Base-by-base conservation (phyloP, 2,888 invertebrate genomes). In the Calephelis perditalis region DNA sequence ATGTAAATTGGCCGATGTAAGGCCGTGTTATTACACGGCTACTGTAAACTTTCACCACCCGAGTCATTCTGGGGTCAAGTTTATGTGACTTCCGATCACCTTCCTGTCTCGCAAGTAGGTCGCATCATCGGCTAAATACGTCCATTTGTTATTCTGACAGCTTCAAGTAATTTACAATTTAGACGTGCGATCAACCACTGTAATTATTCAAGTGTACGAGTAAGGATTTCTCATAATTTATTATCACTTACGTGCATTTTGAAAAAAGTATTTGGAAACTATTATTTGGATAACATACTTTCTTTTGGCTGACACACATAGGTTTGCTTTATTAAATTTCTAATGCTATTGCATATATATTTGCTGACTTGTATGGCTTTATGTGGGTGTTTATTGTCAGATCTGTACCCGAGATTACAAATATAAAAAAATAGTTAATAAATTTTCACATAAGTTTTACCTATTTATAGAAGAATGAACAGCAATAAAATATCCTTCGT, bases 21-120 rank as follows among this genome's bases (percentile, higher is more conserved):
- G 67, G 63, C 62, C 70, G 71, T 72, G 68, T 73, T 63, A 74
- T 77, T 73, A 76, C 68, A 64, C 65, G 62, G 81, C 87, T 86
- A 82, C 86, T 73, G 84, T 79, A 69, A 68, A 85, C 88, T 89
- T 88, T 89, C 88, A 82, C 88, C 82, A 73, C 65, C 70, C 63
- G 64, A 57, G 65, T 65, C 66, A 69, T 66, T 70, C 72, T 26
- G 76, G 70, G 86, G 84, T 86, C 86, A 87, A 86, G 84, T 84
- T 84, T 82, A 82, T 71, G 75, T 71, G 75, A 76, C 77, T 81
- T 78, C 78, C 75, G 74, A 77, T 71, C 70, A 72, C 70, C 72
- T 66, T 69, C 67, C 65, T 70, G 63, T 67, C 68, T 63, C 52
- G 44, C 57, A 76, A 73, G 77, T 81, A 70, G 78, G 81, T 76